Base-by-base conservation (phyloP, 2,888 invertebrate species). In the Epinotia ramella region DNA sequence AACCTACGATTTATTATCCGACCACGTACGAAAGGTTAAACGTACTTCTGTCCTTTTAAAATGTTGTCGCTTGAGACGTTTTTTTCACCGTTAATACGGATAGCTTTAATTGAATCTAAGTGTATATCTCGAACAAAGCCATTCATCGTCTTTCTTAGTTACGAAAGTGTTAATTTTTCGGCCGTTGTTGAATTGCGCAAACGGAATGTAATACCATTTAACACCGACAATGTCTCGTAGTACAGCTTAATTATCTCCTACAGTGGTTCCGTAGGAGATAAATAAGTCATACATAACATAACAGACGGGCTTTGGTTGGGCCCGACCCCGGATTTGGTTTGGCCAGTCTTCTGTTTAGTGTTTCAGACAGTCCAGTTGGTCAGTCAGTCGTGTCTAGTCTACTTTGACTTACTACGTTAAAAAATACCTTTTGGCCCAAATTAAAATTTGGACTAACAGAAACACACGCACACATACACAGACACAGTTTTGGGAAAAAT, bases 121-220 rank as follows among this genome's bases (percentile, higher is more conserved):
- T 28, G 70, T 62, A 13, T 7, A 24, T 59, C 33, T 28, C 70
- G 44, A 40, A 67, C 73, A 73, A 73, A 68, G 24, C 40, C 63
- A 63, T 56, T 64, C 40, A 65, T 63, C 63, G 44, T 64, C 70
- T 68, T 73, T 73, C 73, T 69, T 74, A 64, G 59, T 75, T 64
- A 53, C 65, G 74, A 64, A 65, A 69, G 66, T 75, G 70, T 75
- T 75, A 65, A 75, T 70, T 70, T 73, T 75, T 70, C 33, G 70
- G 70, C 46, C 49, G 56, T 74, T 73, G 73, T 69, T 65, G 65
- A n/a, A 60, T 69, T 74, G 69, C 74, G 70, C 59, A 59, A 70
- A 64, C 72, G 69, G 44, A 68, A 40, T 44, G 62, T 70, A 60
- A 13, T 16, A 44, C 16, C 73, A 63, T 65, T 70, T 70, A 70